Base-by-base conservation (phyloP, 2,797 vertebrate species). In the Phylloscopus collybita region DNA sequence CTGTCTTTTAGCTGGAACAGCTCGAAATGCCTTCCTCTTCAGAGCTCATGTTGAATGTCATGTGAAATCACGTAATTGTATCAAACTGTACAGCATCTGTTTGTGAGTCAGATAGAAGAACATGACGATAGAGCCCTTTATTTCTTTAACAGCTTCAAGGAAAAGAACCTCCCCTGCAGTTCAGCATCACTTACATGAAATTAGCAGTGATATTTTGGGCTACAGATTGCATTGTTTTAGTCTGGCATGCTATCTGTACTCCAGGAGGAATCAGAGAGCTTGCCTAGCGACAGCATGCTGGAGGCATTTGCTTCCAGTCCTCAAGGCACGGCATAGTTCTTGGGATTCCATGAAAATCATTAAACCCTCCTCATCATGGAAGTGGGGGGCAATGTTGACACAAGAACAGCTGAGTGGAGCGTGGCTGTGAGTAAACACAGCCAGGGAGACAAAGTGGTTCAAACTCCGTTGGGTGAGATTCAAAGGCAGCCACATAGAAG, bases 151-250 rank as follows among this genome's bases (percentile, higher is more conserved):
- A 79, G 8, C 64, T 91, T 86, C 32, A 93, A n/a, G 91, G 87
- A 49, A 84, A 84, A 93, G 93, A 95, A 91, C 92, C 95, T 93
- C 92, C 91, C 73, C 87, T 97, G 95, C 89, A 91, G 45, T 95
- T 88, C 82, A 91, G 92, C 82, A 80, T 93, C 87, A 56, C 57
- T 95, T 92, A 34, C 56, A 47, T 92, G 87, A 93, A 95, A 94
- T 92, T 66, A 92, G 79, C 79, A 72, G 51, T 18, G 50, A 14
- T 92, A 73, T 92, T 44, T 73, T 69, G 54, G 85, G 89, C 61
- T 95, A 32, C 72, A 72, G 69, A 90, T 80, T 51, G 65, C 36
- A 50, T 95, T 91, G 89, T 94, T 95, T 61, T 47, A 80, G 85
- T 79, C 91, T 95, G 82, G 82, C 59, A 50, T 53, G 62, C 40